Conservation (phyloP, 1,140 invertebrate genomes). For the Procambarus virginalis region DNA sequence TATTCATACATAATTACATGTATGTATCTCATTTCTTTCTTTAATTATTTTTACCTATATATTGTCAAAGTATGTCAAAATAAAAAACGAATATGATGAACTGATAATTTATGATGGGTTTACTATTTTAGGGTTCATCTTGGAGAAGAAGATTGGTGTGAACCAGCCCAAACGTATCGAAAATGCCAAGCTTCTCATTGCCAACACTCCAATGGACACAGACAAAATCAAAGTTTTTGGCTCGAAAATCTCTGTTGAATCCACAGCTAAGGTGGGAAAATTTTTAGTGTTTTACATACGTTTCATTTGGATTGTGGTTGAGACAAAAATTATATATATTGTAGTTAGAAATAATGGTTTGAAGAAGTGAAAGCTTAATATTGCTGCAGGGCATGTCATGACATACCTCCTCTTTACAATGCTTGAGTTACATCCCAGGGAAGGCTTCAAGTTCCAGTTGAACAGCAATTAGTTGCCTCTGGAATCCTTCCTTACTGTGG, state of each 20-base stretch:
- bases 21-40: neutral
- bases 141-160: slow-evolving; percentile 97
- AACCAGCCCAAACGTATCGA: slow-evolving; percentile 92
- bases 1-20: too few species aligned
- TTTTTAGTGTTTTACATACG: neutral
- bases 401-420: too few species aligned
- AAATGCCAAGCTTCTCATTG: slow-evolving; percentile 96
- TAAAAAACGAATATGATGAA: neutral
- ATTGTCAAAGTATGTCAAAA: neutral
- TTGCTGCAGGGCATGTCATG: too few species aligned
- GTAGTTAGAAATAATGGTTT: too few species aligned
- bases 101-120: neutral
- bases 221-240: slow-evolving; percentile 99
- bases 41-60: neutral
- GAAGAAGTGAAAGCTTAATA: too few species aligned
- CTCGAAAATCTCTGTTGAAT: slow-evolving; percentile 97
- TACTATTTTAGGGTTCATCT: slow-evolving; percentile 83
- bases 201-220: slow-evolving; percentile 99
- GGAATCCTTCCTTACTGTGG: too few species aligned
- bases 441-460: too few species aligned
- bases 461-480: too few species aligned
- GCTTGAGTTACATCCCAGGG: too few species aligned
- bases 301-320: too few species aligned
- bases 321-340: too few species aligned
- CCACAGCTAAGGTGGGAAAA: slow-evolving; percentile 85